These are phyloP conservation scores for Callimorpha dominula DNA, from an alignment of 2,888 invertebrate genomes.

Conservation along the genomic window DNA sequence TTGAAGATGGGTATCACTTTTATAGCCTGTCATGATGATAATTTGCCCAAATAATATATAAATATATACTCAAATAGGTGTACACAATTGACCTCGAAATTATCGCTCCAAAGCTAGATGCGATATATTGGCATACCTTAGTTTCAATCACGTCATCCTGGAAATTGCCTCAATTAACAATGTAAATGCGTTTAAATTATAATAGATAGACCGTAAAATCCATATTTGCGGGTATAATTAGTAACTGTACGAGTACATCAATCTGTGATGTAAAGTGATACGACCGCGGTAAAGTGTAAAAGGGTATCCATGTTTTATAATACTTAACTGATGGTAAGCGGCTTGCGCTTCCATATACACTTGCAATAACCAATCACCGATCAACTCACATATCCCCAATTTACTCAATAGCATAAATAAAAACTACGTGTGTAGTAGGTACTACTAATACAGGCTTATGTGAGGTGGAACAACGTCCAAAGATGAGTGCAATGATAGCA, in stretches of 20 bases:
- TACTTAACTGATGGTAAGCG: too few relatives aligned
- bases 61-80: neutral
- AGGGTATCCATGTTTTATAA: too few relatives aligned
- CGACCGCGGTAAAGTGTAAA: neutral
- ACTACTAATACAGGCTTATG: too few relatives aligned
- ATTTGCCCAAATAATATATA: too few relatives aligned
- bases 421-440: too few relatives aligned
- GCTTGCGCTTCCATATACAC: too few relatives aligned
- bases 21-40: too few relatives aligned
- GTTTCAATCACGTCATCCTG: neutral
- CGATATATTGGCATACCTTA: neutral
- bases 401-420: too few relatives aligned
- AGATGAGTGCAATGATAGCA: neutral
- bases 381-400: too few relatives aligned
- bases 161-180: neutral
- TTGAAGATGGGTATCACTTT: too few relatives aligned
- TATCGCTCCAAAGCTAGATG: neutral
- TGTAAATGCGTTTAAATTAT: neutral
- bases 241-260: neutral
- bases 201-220: neutral
- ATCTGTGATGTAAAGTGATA: neutral
- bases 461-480: too few relatives aligned
- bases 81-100: neutral
- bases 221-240: neutral
- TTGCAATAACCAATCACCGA: too few relatives aligned